Evolutionary conservation across 2,888 invertebrate species (phyloP).

Genomic region (Autographa pulchrina): DNA sequence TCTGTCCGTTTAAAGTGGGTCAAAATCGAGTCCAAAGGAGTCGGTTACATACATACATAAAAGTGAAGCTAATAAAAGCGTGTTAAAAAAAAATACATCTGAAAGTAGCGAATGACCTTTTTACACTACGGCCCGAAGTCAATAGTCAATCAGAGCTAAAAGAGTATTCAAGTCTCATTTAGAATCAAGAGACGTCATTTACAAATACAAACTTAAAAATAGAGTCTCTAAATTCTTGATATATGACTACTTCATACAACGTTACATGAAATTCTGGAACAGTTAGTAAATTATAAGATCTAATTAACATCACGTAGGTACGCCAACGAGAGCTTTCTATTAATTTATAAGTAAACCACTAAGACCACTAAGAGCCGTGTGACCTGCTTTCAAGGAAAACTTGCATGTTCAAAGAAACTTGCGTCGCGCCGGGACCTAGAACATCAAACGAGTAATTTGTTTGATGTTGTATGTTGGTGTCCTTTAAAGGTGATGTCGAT

Average conservation of each 20-base stretch:
- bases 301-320: not conserved
- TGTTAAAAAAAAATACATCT: too few relatives aligned
- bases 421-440: constrained; percentile 3
- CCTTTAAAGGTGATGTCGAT: not conserved
- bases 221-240: not conserved
- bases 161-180: not conserved
- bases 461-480: not conserved
- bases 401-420: constrained; percentile 3
- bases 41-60: too few relatives aligned
- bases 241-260: not conserved
- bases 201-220: not conserved
- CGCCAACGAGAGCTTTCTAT: constrained; percentile 1
- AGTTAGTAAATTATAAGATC: not conserved
- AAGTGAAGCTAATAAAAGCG: too few relatives aligned
- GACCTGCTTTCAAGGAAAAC: not conserved
- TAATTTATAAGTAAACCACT: constrained; percentile 3
- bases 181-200: not conserved
- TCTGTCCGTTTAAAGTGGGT: too few relatives aligned
- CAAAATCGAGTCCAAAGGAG: too few relatives aligned
- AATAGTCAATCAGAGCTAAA: not conserved
- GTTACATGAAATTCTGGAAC: not conserved
- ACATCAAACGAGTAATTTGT: constrained; percentile 4
- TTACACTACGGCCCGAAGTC: not conserved
- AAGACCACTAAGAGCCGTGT: constrained; percentile 1
- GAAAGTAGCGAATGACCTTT: not conserved